A percentile compares a stretch with the other conserved stretches of the same genome.
Conservation (phyloP, 1,140 invertebrate species). For the Hormaphis cornu region DNA sequence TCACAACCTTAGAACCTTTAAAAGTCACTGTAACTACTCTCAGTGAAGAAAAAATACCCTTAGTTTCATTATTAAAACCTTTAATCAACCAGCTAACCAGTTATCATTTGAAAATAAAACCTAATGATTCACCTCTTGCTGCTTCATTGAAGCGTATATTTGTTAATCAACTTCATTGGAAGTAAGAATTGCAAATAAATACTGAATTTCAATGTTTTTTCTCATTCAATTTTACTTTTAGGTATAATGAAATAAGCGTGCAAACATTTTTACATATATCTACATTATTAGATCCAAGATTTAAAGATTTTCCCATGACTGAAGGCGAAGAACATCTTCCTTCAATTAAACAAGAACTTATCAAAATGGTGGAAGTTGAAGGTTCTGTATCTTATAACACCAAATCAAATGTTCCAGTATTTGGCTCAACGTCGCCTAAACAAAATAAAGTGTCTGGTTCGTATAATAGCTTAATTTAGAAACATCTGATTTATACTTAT, state of each 20-base stretch:
- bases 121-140: slow-evolving; percentile 43
- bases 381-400: slow-evolving; percentile 3
- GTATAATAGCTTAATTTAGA: background rate
- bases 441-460: background rate
- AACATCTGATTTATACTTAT: too few relatives aligned
- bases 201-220: background rate
- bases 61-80: slow-evolving; percentile 48
- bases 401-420: background rate
- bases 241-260: slow-evolving; percentile 44
- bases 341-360: slow-evolving; percentile 31
- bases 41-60: slow-evolving; percentile 48
- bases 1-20: slow-evolving; percentile 47
- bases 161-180: slow-evolving; percentile 44
- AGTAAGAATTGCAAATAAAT: slow-evolving; percentile 33
- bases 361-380: slow-evolving; percentile 33
- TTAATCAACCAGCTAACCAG: slow-evolving; percentile 47
- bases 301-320: slow-evolving; percentile 43
- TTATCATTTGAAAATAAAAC: slow-evolving; percentile 46
- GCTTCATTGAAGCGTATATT: slow-evolving; percentile 44
- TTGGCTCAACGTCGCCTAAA: background rate
- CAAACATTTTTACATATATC: slow-evolving; percentile 45
- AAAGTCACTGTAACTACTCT: slow-evolving; percentile 50
- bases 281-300: slow-evolving; percentile 48
- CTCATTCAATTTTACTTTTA: slow-evolving; percentile 32
- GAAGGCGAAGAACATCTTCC: slow-evolving; percentile 29